Evolutionary conservation across 2,113 vertebrate species (phyloP).

Genomic region (Pyrgilauda ruficollis): DNA sequence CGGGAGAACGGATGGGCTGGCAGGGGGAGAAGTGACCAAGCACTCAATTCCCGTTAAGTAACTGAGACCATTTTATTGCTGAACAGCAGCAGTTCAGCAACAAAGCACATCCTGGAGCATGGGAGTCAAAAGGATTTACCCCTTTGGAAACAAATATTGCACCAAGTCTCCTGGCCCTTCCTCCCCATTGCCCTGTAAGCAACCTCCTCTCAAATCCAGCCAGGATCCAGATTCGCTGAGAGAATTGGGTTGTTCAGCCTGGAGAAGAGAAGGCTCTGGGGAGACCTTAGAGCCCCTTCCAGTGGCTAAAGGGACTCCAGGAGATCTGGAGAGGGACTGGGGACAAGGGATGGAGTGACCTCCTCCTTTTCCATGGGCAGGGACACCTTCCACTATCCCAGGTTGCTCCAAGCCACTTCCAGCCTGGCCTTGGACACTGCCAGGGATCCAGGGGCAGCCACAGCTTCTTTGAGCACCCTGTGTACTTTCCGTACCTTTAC

Average conservation of each 20-base stretch:
- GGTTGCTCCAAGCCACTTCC: fast-evolving
- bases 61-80: conserved; percentile 41
- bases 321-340: neutral
- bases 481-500: neutral
- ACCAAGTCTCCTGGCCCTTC: neutral
- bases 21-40: neutral
- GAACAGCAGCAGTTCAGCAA: conserved; percentile 7
- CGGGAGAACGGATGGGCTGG: neutral
- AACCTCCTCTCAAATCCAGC: neutral
- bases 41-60: conserved; percentile 53
- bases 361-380: neutral
- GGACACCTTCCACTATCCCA: neutral
- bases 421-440: neutral
- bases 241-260: neutral
- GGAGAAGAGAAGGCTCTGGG: neutral
- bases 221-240: neutral
- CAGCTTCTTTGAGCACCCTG: neutral
- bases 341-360: neutral
- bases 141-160: neutral
- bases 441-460: neutral
- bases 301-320: neutral
- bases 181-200: neutral
- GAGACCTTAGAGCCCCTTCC: neutral
- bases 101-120: neutral
- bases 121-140: neutral